Evolutionary conservation across 2,888 invertebrate genomes (phyloP).

Genomic region (Chesias legatella): DNA sequence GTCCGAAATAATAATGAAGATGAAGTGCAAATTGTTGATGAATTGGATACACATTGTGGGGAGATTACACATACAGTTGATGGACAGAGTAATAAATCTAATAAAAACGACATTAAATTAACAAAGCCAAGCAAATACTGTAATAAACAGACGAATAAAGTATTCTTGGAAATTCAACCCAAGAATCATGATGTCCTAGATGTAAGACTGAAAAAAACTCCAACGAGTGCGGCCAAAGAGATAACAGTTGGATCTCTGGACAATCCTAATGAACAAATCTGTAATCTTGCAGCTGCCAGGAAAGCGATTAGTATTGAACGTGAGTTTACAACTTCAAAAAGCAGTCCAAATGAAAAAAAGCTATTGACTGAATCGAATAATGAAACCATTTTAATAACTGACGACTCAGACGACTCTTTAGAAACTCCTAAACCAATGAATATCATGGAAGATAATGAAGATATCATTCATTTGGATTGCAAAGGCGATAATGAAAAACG

Average conservation of each 20-base stretch:
- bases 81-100: background rate
- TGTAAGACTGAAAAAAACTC: slow-evolving; percentile 13
- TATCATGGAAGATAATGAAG: background rate
- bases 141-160: too few relatives aligned
- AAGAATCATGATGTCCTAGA: slow-evolving; percentile 9
- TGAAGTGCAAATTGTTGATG: background rate
- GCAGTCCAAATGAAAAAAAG: background rate
- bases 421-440: background rate
- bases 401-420: slow-evolving; percentile 6
- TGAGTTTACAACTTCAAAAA: too few relatives aligned
- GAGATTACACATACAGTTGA: slow-evolving; percentile 1
- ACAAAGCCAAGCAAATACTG: background rate
- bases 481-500: background rate
- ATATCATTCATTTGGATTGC: background rate
- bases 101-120: background rate
- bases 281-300: too few relatives aligned
- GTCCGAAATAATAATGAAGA: slow-evolving; percentile 5
- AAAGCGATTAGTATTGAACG: too few relatives aligned
- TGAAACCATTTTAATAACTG: slow-evolving; percentile 16
- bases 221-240: slow-evolving; percentile 13
- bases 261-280: slow-evolving; percentile 10
- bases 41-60: background rate
- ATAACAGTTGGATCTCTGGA: slow-evolving; percentile 13
- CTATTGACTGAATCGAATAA: background rate
- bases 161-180: background rate